Conservation (phyloP, 35 echinoderm and acorn worm genomes). For the Amphiura filiformis region DNA sequence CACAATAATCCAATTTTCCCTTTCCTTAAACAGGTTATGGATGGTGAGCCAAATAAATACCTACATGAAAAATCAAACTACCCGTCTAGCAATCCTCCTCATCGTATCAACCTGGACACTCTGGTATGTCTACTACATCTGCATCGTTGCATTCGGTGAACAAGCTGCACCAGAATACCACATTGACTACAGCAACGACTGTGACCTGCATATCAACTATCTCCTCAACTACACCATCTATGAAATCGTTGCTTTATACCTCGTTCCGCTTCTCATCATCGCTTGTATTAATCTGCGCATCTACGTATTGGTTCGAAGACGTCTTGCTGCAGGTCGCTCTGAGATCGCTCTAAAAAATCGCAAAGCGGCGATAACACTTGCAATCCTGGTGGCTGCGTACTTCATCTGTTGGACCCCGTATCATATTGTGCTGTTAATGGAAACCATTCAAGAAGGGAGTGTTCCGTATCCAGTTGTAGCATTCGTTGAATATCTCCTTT, state of each 20-base stretch:
- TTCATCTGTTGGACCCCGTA: not conserved
- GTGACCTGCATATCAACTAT: not conserved
- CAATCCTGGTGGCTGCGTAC: not conserved
- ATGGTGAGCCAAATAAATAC: conserved; percentile 28
- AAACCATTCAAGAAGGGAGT: not conserved
- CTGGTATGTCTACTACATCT: conserved; percentile 1
- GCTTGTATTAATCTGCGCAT: not conserved
- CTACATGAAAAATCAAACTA: conserved; percentile 28
- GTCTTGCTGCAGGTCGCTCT: not conserved
- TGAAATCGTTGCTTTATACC: not conserved
- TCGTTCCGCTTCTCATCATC: not conserved
- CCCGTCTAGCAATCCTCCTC: not conserved
- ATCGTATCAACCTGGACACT: conserved; percentile 3
- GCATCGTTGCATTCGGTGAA: not conserved
- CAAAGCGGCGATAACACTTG: not conserved
- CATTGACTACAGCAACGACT: not conserved
- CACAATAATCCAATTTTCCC: too few relatives aligned
- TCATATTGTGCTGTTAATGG: not conserved
- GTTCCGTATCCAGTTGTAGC: not conserved
- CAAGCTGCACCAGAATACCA: not conserved
- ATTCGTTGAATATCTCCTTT: not conserved
- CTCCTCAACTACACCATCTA: not conserved
- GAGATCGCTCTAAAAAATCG: not conserved
- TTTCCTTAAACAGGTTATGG: conserved; percentile 46
- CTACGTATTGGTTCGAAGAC: not conserved